A percentile compares a stretch with the other conserved stretches of the same genome.
Conservation (phyloP, 2,888 invertebrate genomes). For the Scaptomyza reducta region DNA sequence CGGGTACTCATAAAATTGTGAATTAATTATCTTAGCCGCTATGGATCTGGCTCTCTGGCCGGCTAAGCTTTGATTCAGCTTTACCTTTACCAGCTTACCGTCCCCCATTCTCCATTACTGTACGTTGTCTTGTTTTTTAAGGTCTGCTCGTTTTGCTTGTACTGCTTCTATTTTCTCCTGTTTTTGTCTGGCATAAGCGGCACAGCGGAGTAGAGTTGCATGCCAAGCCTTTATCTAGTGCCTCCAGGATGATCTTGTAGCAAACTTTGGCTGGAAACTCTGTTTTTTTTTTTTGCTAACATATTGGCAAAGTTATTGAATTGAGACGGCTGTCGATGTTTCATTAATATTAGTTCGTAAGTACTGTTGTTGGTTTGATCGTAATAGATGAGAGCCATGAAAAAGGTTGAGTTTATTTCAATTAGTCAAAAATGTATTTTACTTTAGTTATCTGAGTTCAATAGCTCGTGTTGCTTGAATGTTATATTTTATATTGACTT, state of each 20-base stretch:
- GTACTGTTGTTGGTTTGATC: slow-evolving; percentile 38
- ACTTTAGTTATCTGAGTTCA: neutral
- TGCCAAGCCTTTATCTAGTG: slow-evolving; percentile 17
- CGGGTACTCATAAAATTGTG: slow-evolving; percentile 56
- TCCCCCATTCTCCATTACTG: neutral
- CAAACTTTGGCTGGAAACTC: slow-evolving; percentile 36
- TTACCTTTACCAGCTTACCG: neutral
- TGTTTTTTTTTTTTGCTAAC: slow-evolving; percentile 16
- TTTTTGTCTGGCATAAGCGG: neutral
- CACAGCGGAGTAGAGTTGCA: slow-evolving; percentile 17
- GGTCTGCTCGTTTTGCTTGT: neutral
- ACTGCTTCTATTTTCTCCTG: neutral
- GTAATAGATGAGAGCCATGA: slow-evolving; percentile 33
- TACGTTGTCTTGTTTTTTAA: slow-evolving; percentile 2
- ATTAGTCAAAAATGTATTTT: neutral
- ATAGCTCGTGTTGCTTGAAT: neutral
- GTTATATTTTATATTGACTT: slow-evolving; percentile 1
- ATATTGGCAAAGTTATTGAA: slow-evolving; percentile 21
- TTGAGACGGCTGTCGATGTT: neutral
- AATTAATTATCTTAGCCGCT: slow-evolving; percentile 63
- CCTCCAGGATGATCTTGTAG: slow-evolving; percentile 25
- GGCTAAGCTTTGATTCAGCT: slow-evolving; percentile 2
- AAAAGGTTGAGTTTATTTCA: neutral
- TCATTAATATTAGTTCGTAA: slow-evolving; percentile 3
- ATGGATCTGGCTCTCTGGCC: slow-evolving; percentile 13